Evolutionary conservation across 2,888 invertebrate genomes (phyloP), one percentile per base, ranked within the genome.

Genomic region (Mesoligia furuncula): DNA sequence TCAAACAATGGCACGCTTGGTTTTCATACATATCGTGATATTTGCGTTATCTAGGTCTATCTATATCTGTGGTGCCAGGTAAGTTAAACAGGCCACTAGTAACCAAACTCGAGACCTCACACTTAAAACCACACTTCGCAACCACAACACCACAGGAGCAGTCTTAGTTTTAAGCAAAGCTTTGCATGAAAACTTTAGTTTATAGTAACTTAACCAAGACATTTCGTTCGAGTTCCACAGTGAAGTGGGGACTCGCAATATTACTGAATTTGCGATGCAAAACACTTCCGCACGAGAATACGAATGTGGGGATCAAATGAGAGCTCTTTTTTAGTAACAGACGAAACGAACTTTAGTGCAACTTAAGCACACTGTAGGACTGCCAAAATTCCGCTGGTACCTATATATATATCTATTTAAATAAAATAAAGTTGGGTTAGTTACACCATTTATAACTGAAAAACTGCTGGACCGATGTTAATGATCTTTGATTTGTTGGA

Each of bases 221-320:
- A 81, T 81, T 82, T 82, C 27, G 67, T 68, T 72, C 3, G 59
- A 81, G 70, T 82, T 82, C 36, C 42, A 57, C 8, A 42, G 9
- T 74, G 68, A 57, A 81, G 75, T 75, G 62, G 70, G 51, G 11
- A 65, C 65, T 62, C 15, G 24, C 74, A 73, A 83, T 85, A 87
- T 80, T 77, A 72, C 80, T 70, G 79, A 83, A 88, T 90, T 90
- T 90, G 89, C 77, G 82, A 68, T 79, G 79, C 82, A 82, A 82
- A 81, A 72, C 54, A 79, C n/a, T 71, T 71, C 20, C 24, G 57
- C 73, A 27, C 0, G 66, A 51, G 65, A 54, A 42, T 81, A 54
- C 27, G 42, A 69, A 54, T 57, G 7, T 75, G 65, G n/a, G 59
- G 15, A 51, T 45, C 48, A 51, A 65, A 27, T 65, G 20, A 20